Conservation (phyloP, 2,888 invertebrate genomes). For the Ochropacha duplaris region DNA sequence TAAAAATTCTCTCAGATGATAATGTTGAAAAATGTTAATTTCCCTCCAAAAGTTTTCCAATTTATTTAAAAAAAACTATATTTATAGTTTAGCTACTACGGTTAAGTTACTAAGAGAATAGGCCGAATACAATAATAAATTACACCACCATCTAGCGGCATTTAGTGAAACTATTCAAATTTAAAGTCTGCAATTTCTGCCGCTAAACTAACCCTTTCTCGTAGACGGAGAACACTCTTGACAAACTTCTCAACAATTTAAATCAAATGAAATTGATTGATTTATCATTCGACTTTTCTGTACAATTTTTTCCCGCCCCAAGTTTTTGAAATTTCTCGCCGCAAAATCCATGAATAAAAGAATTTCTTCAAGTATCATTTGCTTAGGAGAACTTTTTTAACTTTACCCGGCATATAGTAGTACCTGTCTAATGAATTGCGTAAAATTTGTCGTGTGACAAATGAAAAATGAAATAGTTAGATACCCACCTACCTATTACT, state of each 20-base stretch:
- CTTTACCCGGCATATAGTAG: background rate
- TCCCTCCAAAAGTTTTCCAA: too few relatives aligned
- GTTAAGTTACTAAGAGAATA: too few relatives aligned
- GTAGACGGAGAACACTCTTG: too few relatives aligned
- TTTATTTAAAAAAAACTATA: too few relatives aligned
- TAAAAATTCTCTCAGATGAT: too few relatives aligned
- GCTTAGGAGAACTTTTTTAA: conserved; percentile 7
- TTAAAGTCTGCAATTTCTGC: too few relatives aligned
- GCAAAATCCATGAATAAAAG: conserved; percentile 46
- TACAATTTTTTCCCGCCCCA: conserved; percentile 32
- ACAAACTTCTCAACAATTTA: conserved; percentile 16
- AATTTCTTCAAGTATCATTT: conserved; percentile 26
- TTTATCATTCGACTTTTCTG: conserved; percentile 32
- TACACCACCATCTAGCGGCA: too few relatives aligned
- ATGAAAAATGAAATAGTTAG: background rate
- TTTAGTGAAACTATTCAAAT: too few relatives aligned
- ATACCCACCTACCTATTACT: too few relatives aligned
- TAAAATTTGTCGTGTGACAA: background rate
- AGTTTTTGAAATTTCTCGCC: conserved; percentile 29
- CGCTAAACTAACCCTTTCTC: background rate
- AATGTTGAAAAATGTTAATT: too few relatives aligned
- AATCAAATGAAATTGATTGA: conserved; percentile 61
- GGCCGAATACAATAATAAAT: too few relatives aligned
- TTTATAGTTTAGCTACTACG: too few relatives aligned
- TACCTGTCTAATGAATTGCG: background rate